Base-by-base conservation (phyloP, 2,888 invertebrate genomes). In the Melanophora roralis region DNA sequence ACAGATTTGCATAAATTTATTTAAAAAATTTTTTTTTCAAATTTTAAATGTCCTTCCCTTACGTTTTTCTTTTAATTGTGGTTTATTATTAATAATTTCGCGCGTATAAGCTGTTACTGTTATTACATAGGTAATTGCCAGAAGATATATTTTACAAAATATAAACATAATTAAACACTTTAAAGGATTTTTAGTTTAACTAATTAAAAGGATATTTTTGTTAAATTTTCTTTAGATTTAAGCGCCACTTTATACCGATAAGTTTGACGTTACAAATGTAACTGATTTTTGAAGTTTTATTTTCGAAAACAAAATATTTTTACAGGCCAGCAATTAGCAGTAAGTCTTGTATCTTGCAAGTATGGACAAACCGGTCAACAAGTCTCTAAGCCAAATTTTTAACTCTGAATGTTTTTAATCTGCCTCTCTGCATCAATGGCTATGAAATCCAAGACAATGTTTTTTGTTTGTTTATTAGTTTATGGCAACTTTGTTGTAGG, bases 21-120 rank as follows among this genome's bases (percentile, higher is more conserved):
- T n/a, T n/a, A n/a, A n/a, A n/a, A n/a, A n/a, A n/a, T n/a, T n/a
- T n/a, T n/a, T n/a, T n/a, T n/a, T n/a, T n/a, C n/a, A n/a, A n/a
- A n/a, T n/a, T n/a, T n/a, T n/a, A n/a, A n/a, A 23, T 49, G 23
- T 60, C 16, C 34, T 57, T 12, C 82, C 86, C 91, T 91, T 89
- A 91, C 91, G 91, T 88, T 88, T 89, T 84, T 90, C 89, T 81
- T 86, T 87, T 60, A 91, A 84, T 43, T 91, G 88, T 21, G 91
- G 91, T 23, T 88, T 86, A 82, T 89, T 84, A 69, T 90, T 90
- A 3, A 88, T 81, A 67, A 89, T 88, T 84, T 89, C 86, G 8
- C 89, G 85, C 12, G 87, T 86, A 69, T 86, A 88, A 5, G 85
- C 83, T 36, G 64, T 78, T 3, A 79, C 55, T 1, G 68, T 59